phyloP scores from a whole-genome alignment of 2,888 invertebrate genomes.

The Gandaritis pyraliata region DNA sequence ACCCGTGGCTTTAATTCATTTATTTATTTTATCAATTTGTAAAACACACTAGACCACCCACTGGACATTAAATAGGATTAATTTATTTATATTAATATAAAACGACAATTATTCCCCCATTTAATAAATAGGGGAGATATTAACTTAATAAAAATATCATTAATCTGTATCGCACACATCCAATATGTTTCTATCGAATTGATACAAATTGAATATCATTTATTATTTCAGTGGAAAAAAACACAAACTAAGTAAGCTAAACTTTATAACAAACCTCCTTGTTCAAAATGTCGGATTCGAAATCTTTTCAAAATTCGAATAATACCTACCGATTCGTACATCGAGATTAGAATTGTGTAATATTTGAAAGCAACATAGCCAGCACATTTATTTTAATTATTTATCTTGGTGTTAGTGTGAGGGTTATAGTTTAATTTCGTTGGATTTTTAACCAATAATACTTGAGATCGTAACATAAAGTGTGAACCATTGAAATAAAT shows the following conservation, averaged over 20 bases:
- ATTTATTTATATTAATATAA: constrained; percentile 31
- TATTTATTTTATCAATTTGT: constrained; percentile 11
- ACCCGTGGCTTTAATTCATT: not conserved
- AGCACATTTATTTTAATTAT: no score
- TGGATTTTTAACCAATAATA: no score
- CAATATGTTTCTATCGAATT: constrained; percentile 59
- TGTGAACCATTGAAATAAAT: no score
- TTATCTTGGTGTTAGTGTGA: no score
- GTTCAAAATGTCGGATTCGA: no score
- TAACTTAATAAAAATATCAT: constrained; percentile 68
- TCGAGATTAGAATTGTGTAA: no score
- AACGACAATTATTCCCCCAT: constrained; percentile 26
- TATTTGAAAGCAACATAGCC: no score
- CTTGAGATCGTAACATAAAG: no score
- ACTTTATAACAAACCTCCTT: no score
- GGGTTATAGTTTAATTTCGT: no score
- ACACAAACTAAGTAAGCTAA: not conserved
- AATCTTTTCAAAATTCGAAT: no score
- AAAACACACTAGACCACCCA: constrained; percentile 15
- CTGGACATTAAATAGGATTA: constrained; percentile 9
- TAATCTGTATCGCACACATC: constrained; percentile 54
- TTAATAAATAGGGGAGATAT: constrained; percentile 23
- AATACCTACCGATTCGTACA: no score
- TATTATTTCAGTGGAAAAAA: not conserved
- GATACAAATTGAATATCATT: constrained; percentile 46